A percentile compares a stretch with the other conserved stretches of the same genome.
Evolutionary conservation across 2,888 invertebrate genomes (phyloP).

Genomic region (Ornithoptera priamus): DNA sequence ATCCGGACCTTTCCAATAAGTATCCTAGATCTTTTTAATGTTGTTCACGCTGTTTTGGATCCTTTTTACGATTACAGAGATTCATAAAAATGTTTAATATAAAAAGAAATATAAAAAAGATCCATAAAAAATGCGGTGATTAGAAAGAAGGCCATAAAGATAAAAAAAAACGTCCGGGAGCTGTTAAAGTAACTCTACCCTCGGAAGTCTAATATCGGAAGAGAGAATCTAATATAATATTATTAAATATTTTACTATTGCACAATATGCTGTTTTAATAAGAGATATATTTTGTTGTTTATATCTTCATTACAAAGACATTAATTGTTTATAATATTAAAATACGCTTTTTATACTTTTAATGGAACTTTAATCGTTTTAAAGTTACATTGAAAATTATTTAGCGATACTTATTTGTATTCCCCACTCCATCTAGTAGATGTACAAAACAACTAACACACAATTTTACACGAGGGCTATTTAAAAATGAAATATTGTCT

Average conservation of each 20-base stretch:
- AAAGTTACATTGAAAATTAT: no score
- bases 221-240: background rate
- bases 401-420: background rate
- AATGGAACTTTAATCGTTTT: no score
- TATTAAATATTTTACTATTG: background rate
- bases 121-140: conserved; percentile 5
- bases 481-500: background rate
- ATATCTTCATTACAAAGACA: no score
- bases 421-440: background rate
- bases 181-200: background rate
- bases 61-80: background rate
- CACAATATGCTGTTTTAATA: no score
- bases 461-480: background rate
- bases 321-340: no score
- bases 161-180: background rate
- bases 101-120: conserved; percentile 9
- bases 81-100: conserved; percentile 14
- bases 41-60: background rate
- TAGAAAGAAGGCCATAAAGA: conserved; percentile 13
- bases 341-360: no score
- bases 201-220: background rate
- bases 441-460: background rate
- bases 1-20: background rate
- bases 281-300: no score
- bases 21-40: background rate